phyloP scores from a whole-genome alignment of 2,113 vertebrate genomes.

The Odobenus rosmarus region DNA sequence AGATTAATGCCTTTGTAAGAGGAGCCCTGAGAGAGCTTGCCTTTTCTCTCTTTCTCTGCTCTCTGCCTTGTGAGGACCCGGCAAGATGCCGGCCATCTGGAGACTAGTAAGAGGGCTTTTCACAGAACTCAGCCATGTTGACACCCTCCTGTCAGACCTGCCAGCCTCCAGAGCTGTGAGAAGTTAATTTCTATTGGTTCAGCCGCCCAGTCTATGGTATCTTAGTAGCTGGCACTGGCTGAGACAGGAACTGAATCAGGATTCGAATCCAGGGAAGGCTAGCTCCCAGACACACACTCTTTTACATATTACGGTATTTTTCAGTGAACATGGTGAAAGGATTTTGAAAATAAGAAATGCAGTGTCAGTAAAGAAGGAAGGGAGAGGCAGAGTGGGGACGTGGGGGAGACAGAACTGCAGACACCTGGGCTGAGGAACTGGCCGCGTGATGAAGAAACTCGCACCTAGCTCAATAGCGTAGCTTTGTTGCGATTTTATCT shows the following conservation, averaged over 20 bases:
- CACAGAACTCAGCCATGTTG: neutral
- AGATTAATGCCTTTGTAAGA: neutral
- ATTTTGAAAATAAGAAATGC: neutral
- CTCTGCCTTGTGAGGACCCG: neutral
- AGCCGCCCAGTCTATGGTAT: neutral
- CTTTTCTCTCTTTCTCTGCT: neutral
- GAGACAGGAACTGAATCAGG: neutral
- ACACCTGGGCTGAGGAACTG: neutral
- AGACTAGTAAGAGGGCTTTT: neutral
- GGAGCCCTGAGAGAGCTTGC: neutral
- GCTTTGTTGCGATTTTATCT: too few species aligned
- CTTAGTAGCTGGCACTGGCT: neutral
- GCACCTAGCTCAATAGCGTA: rapidly evolving
- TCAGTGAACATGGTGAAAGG: neutral
- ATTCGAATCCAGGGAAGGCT: neutral
- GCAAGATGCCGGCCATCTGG: neutral
- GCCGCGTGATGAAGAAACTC: rapidly evolving
- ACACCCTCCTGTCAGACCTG: neutral
- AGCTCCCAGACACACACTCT: neutral
- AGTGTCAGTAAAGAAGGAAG: neutral
- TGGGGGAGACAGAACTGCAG: neutral
- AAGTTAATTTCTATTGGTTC: neutral
- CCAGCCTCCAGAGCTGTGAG: neutral
- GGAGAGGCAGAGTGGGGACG: neutral
- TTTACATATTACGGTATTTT: neutral